Base-by-base conservation (phyloP, 1,140 invertebrate species). In the Bicyclus anynana region DNA sequence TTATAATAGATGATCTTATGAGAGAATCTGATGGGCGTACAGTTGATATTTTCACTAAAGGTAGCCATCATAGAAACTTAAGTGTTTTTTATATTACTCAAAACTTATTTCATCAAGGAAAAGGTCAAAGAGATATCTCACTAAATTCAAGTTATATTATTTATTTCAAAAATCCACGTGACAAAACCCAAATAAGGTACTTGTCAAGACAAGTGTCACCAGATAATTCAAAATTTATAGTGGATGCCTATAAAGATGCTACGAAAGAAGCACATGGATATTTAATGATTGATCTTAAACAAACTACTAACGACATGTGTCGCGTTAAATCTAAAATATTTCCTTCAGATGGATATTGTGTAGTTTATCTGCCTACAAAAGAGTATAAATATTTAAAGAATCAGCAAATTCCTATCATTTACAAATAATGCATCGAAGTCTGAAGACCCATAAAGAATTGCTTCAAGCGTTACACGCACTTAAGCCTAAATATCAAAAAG, bases 71-170 rank as follows among this genome's bases (percentile, higher is more conserved):
- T n/a, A n/a, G 72, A 53, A 88, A 87, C 57, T 53, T 85, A 14
- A 85, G 73, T 63, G 81, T 85, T 20, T 80, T 89, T 63, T 87
- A 75, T 47, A 79, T 85, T 42, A 80, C 82, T 17, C 82, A 87
- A 72, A 87, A 86, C 59, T 37, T 86, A 50, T 83, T 86, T 67
- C 72, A 87, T 68, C 77, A 85, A 68, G 80, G 79, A 7, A 72
- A 67, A 61, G 70, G 74, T 0, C 72, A 80, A 44, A 56, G 78
- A 46, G 76, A 83, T 52, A 84, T 85, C 20, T 80, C 71, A 6
- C 48, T 85, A 10, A 84, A 84, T 62, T 62, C 73, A 14, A 73
- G 74, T 59, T 83, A 84, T 57, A 70, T 88, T 26, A 69, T 84
- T 26, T 69, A 76, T 48, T 80, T 88, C 61, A 86, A 89, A 78